Conservation (phyloP, 2,888 invertebrate genomes). For the Camponotus fellah region DNA sequence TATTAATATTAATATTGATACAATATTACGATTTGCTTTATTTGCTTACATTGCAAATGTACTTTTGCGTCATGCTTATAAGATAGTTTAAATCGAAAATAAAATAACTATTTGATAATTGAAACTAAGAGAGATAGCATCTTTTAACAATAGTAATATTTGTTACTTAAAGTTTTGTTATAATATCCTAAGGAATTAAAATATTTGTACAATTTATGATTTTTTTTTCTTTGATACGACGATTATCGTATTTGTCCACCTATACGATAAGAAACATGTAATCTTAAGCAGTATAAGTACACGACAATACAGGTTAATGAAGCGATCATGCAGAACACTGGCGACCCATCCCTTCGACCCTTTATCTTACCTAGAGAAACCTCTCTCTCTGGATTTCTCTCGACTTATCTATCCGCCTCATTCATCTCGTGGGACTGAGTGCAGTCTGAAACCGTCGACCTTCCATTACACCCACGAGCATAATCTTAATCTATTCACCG, state of each 20-base stretch:
- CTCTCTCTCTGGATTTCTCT: slow-evolving; percentile 48
- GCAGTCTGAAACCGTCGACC: slow-evolving; percentile 54
- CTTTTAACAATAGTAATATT: neutral
- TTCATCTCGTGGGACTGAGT: slow-evolving; percentile 52
- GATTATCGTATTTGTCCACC: neutral
- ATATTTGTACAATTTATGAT: neutral
- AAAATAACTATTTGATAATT: neutral
- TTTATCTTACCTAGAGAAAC: slow-evolving; percentile 34
- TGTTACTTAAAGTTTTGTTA: neutral
- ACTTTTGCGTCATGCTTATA: neutral
- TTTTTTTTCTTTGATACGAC: neutral
- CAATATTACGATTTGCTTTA: neutral
- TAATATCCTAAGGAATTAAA: neutral
- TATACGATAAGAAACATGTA: slow-evolving; percentile 29
- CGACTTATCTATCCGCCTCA: slow-evolving; percentile 55
- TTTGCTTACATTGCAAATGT: slow-evolving; percentile 7
- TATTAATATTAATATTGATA: neutral
- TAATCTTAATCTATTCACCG: slow-evolving; percentile 55
- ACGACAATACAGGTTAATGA: slow-evolving; percentile 47
- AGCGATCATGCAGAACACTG: slow-evolving; percentile 50
- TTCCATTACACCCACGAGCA: slow-evolving; percentile 48
- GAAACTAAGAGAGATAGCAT: too few relatives aligned
- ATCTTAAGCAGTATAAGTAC: slow-evolving; percentile 13
- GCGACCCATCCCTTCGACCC: slow-evolving; percentile 20
- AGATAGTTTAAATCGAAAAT: neutral